phyloP scores from a whole-genome alignment of 2,888 invertebrate species.

The Parasteatoda lunata region DNA sequence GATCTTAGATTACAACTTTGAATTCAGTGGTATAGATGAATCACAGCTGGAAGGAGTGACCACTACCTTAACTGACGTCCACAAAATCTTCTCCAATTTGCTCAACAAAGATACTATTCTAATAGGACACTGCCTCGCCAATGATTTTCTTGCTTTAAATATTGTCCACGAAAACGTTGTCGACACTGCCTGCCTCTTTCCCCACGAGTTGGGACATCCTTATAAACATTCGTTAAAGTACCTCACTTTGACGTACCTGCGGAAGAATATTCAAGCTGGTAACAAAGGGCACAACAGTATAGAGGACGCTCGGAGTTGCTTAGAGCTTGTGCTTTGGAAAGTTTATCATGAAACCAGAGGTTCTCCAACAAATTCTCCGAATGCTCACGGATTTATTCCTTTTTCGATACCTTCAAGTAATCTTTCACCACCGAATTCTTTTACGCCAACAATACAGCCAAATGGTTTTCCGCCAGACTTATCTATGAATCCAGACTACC shows the following conservation, averaged over 20 bases:
- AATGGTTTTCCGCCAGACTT: not conserved
- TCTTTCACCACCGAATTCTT: not conserved
- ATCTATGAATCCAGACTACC: no score
- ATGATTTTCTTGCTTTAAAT: conserved; percentile 42
- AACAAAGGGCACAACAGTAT: conserved; percentile 33
- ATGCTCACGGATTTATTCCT: not conserved
- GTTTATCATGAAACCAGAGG: conserved; percentile 14
- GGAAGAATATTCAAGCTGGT: conserved; percentile 22
- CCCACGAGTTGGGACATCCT: conserved; percentile 23
- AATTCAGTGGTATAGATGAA: conserved; percentile 31
- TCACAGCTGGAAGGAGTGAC: conserved; percentile 4
- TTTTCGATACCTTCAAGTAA: not conserved
- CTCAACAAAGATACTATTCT: conserved; percentile 40
- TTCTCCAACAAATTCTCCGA: not conserved
- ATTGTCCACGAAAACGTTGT: conserved; percentile 39
- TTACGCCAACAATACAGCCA: no score
- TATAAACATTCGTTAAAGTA: conserved; percentile 33
- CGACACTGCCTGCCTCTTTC: conserved; percentile 39
- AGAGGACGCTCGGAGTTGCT: conserved; percentile 42
- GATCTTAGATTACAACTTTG: conserved; percentile 39
- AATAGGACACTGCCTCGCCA: conserved; percentile 30
- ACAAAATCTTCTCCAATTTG: not conserved
- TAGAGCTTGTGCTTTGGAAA: conserved; percentile 39
- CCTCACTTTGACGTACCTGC: conserved; percentile 19
- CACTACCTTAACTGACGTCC: conserved; percentile 29